Base-by-base conservation (phyloP, 2,888 invertebrate species). In the Tetranychus truncatus region DNA sequence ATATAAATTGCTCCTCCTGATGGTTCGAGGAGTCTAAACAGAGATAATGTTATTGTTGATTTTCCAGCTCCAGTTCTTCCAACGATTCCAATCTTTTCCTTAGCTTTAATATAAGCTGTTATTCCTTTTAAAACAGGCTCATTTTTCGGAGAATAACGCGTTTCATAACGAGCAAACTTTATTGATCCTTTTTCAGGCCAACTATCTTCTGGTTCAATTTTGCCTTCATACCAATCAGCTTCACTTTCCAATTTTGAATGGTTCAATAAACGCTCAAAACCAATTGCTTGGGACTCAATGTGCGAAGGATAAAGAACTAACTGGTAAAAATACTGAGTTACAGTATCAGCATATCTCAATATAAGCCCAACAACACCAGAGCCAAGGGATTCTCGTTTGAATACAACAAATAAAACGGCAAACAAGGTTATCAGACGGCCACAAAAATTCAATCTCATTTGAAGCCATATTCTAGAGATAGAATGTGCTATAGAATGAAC, bases 221-320 rank as follows among this genome's bases (percentile, higher is more conserved):
- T 78, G 18, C 80, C 78, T 8, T 79, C 78, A 5, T 79, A 77
- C 82, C 82, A 83, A 34, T 79, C 80, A 7, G 46, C 72, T 75
- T 79, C 79, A 21, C 73, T 75, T 7, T 76, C 76, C 24, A 77
- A 77, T 76, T 75, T 76, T n/a, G 77, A 77, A 81, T 96, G 96
- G 82, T 97, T 96, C 82, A 95, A 93, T 81, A 96, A 92, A 82
- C 97, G 88, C 83, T 97, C 96, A 1, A 96, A 95, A 3, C 95
- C 91, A 0, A 96, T 95, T 80, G 96, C 94, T 83, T 96, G 96
- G 0, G 95, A 94, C 85, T 97, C 97, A 71, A 97, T 90, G 81
- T 96, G 95, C 1, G 93, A 92, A 0, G 92, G 91, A 92, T 95
- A 94, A 78, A 95, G 87, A 44, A 97, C 95, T 80, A 97, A 85